These are phyloP conservation scores for Psococerastis gibbosa DNA, from an alignment of 2,888 invertebrate species.

Conservation along the genomic window DNA sequence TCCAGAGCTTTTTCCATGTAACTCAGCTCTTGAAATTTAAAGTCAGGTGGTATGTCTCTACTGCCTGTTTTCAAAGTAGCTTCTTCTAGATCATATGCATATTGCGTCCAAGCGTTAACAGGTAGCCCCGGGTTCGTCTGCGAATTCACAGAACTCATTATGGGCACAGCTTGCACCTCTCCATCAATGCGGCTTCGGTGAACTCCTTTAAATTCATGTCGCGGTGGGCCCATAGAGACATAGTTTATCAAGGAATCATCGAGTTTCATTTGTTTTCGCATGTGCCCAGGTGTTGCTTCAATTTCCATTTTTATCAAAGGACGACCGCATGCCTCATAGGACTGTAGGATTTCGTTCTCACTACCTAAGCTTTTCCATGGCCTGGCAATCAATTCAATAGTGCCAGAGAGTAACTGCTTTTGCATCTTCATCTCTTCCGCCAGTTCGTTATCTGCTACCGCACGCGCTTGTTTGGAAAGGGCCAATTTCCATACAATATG, in stretches of 20 bases:
- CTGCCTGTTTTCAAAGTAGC: neutral
- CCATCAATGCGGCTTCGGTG: constrained; percentile 1
- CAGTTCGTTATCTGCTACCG: neutral
- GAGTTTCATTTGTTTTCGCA: neutral
- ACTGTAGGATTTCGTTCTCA: constrained; percentile 4
- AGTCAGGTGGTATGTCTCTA: neutral
- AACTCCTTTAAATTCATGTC: neutral
- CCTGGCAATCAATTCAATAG: neutral
- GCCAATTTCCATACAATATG: too few species aligned
- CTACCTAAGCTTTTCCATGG: constrained; percentile 5
- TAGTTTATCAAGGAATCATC: constrained; percentile 1
- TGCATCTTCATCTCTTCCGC: neutral
- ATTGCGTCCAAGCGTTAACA: constrained; percentile 25
- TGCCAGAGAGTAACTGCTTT: neutral
- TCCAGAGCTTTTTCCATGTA: constrained; percentile 10
- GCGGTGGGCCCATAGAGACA: neutral
- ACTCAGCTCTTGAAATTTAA: neutral
- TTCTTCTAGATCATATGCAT: constrained; percentile 16
- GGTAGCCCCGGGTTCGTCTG: constrained; percentile 24
- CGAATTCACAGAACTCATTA: constrained; percentile 17
- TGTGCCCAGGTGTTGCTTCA: constrained; percentile 3
- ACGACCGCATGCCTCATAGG: neutral
- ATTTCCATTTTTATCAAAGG: constrained; percentile 9
- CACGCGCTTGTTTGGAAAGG: neutral
- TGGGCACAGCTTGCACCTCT: constrained; percentile 13